phyloP scores from a whole-genome alignment of 2,888 invertebrate genomes.

The Mystacides longicornis region DNA sequence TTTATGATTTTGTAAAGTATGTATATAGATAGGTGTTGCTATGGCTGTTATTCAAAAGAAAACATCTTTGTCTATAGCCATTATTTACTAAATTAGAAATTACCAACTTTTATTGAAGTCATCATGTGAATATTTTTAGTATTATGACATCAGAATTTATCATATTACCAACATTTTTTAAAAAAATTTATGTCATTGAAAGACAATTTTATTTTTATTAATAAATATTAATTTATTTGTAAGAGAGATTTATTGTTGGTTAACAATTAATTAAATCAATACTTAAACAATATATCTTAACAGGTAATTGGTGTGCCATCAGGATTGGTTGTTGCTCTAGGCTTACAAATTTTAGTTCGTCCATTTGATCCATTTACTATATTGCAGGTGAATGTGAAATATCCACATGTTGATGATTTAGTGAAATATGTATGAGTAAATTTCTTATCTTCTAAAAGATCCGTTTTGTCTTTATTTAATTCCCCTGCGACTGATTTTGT shows the following conservation, averaged over 20 bases:
- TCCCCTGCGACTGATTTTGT: slow-evolving; percentile 74
- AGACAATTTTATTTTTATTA: too few relatives aligned
- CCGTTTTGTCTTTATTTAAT: slow-evolving; percentile 53
- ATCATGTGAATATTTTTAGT: too few relatives aligned
- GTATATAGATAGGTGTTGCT: too few relatives aligned
- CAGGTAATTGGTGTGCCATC: slow-evolving; percentile 65
- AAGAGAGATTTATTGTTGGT: not conserved
- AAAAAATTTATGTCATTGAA: too few relatives aligned
- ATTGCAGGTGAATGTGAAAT: slow-evolving; percentile 79
- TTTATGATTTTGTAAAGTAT: too few relatives aligned
- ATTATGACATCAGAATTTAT: too few relatives aligned
- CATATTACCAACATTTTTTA: too few relatives aligned
- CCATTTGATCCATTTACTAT: slow-evolving; percentile 71
- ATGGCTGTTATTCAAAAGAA: too few relatives aligned
- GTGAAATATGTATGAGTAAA: slow-evolving; percentile 75
- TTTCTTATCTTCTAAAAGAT: slow-evolving; percentile 58
- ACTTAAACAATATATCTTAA: slow-evolving; percentile 27
- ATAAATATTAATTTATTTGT: not conserved
- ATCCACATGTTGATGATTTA: slow-evolving; percentile 80
- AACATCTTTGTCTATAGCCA: too few relatives aligned
- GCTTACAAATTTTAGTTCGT: slow-evolving; percentile 72
- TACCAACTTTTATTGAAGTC: too few relatives aligned
- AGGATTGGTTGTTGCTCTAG: slow-evolving; percentile 68
- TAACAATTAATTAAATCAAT: slow-evolving; percentile 1
- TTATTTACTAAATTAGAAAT: too few relatives aligned